phyloP scores from a whole-genome alignment of 2,797 vertebrate species.

The Sebastes trivittatus region DNA sequence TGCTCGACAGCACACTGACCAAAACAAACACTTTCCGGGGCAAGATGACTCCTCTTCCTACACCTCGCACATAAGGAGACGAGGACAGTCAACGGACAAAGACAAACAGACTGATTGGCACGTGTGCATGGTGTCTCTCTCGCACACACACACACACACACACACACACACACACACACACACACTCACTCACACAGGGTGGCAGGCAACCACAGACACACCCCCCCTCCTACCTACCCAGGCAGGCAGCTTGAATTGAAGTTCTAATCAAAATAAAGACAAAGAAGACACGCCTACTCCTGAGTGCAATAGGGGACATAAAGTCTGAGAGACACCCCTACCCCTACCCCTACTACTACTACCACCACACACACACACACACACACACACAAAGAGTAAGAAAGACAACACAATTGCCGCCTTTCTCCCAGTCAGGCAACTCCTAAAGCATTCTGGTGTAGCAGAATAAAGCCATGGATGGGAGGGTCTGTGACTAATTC shows the following conservation, averaged over 20 bases:
- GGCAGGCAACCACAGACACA: constrained; percentile 36
- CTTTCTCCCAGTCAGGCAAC: constrained; percentile 73
- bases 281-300: constrained; percentile 61
- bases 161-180: background rate
- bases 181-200: constrained; percentile 16
- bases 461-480: constrained; percentile 84
- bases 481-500: constrained; percentile 86
- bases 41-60: constrained; percentile 46
- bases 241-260: constrained; percentile 52
- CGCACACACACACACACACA: background rate
- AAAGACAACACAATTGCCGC: constrained; percentile 73
- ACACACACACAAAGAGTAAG: constrained; percentile 52
- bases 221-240: constrained; percentile 43
- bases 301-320: constrained; percentile 74
- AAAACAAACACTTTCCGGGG: constrained; percentile 54
- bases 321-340: constrained; percentile 62
- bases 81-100: constrained; percentile 52
- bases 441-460: constrained; percentile 74
- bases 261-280: constrained; percentile 79
- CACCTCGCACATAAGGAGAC: constrained; percentile 48
- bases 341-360: background rate
- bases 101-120: constrained; percentile 54
- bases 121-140: constrained; percentile 8
- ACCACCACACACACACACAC: constrained; percentile 36
- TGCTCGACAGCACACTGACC: constrained; percentile 39